Evolutionary conservation across 2,888 invertebrate species (phyloP).

Genomic region (Polyploca ridens): DNA sequence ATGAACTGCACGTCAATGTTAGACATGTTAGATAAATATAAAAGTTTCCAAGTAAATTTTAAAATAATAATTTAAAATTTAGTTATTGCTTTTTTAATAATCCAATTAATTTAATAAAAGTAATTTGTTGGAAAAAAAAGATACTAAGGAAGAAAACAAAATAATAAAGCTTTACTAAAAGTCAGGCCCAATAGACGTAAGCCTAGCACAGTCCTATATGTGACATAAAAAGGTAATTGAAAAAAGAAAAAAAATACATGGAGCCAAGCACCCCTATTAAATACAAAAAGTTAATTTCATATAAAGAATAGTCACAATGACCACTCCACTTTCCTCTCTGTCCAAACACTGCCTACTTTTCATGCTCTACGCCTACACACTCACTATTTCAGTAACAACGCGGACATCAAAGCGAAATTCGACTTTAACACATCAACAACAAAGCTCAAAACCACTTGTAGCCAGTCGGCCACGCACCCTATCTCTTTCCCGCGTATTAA

Average conservation of each 20-base stretch:
- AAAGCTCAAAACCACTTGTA: constrained; percentile 53
- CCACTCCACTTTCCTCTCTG: constrained; percentile 70
- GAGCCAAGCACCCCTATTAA: neutral
- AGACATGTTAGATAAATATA: neutral
- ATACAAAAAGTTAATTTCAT: constrained; percentile 1
- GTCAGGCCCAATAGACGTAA: neutral
- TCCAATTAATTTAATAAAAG: too few species aligned
- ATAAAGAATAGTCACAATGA: constrained; percentile 43
- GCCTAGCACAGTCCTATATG: neutral
- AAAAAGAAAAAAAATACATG: neutral
- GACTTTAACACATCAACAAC: constrained; percentile 52
- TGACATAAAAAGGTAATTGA: neutral
- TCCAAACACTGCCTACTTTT: constrained; percentile 82
- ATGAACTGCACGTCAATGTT: neutral
- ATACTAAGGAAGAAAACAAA: too few species aligned
- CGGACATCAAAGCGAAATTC: constrained; percentile 53
- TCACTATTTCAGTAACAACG: constrained; percentile 77
- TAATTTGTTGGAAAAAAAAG: too few species aligned
- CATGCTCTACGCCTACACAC: constrained; percentile 82
- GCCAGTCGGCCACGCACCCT: constrained; percentile 59
- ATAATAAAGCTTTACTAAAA: too few species aligned
- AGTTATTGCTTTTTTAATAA: too few species aligned
- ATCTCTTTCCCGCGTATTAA: constrained; percentile 83
- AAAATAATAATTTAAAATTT: too few species aligned
- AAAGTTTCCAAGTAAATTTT: too few species aligned